Conservation (phyloP, 2,113 vertebrate genomes). For the Phalacrocorax pelagicus region DNA sequence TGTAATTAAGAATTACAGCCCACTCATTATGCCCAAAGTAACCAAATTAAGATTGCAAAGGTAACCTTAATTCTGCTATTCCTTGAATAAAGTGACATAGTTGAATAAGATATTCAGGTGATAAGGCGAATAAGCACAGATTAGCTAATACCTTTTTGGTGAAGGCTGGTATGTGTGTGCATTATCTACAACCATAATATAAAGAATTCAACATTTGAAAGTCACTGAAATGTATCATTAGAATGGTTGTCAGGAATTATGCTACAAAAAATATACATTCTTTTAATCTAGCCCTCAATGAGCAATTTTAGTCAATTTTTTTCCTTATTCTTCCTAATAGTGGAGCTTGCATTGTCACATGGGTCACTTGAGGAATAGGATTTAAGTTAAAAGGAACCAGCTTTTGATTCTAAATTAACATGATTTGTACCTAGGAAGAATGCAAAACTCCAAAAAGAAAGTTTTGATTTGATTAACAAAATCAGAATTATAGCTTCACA, state of each 20-base stretch:
- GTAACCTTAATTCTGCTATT: background rate
- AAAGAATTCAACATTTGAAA: constrained; percentile 28
- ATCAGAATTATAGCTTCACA: background rate
- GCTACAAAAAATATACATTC: background rate
- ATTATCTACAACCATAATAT: background rate
- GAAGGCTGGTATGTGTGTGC: background rate
- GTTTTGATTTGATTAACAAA: background rate
- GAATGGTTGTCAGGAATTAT: background rate
- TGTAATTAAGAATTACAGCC: background rate
- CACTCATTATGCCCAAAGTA: background rate
- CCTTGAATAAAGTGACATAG: background rate
- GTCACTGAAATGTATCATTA: background rate
- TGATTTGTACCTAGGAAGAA: background rate
- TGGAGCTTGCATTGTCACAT: background rate
- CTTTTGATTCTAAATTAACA: background rate
- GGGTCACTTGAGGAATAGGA: background rate
- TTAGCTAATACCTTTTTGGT: background rate
- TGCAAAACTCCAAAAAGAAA: background rate
- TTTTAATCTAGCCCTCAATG: background rate
- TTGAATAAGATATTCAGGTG: too few species aligned
- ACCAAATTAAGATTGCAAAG: background rate
- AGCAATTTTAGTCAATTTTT: background rate
- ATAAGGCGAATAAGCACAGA: background rate
- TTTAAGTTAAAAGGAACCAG: background rate
- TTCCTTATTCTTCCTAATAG: background rate